Evolutionary conservation across 2,888 invertebrate species (phyloP).

Genomic region (Dusona sp.): DNA sequence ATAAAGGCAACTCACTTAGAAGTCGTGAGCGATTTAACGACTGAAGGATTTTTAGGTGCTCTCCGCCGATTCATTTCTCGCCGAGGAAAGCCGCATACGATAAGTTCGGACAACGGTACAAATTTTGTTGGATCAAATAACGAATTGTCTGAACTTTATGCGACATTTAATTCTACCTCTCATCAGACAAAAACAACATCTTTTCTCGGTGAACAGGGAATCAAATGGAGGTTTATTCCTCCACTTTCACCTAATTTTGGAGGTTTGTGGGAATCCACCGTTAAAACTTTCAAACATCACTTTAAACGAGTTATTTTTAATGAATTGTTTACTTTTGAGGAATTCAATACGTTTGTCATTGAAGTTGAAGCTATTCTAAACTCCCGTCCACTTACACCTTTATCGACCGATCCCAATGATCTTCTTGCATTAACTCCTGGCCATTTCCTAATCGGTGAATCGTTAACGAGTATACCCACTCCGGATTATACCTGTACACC

Average conservation of each 20-base stretch:
- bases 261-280: constrained; percentile 71
- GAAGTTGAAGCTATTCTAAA: constrained; percentile 68
- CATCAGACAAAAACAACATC: constrained; percentile 23
- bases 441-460: constrained; percentile 69
- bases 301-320: constrained; percentile 59
- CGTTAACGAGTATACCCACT: constrained; percentile 58
- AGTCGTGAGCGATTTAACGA: constrained; percentile 72
- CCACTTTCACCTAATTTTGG: constrained; percentile 72
- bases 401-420: constrained; percentile 68
- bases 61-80: constrained; percentile 75
- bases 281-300: background rate
- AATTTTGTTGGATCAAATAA: constrained; percentile 77
- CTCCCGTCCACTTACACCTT: constrained; percentile 65
- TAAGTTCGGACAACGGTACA: constrained; percentile 77
- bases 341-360: constrained; percentile 66
- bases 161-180: background rate
- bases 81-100: constrained; percentile 71
- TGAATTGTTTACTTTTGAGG: constrained; percentile 69
- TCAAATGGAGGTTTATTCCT: constrained; percentile 73
- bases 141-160: constrained; percentile 68
- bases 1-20: constrained; percentile 77
- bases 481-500: constrained; percentile 41
- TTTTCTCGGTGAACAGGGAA: constrained; percentile 20
- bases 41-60: constrained; percentile 75
- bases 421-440: constrained; percentile 55